phyloP scores from a whole-genome alignment of 2,113 vertebrate genomes.

The Numenius arquata region DNA sequence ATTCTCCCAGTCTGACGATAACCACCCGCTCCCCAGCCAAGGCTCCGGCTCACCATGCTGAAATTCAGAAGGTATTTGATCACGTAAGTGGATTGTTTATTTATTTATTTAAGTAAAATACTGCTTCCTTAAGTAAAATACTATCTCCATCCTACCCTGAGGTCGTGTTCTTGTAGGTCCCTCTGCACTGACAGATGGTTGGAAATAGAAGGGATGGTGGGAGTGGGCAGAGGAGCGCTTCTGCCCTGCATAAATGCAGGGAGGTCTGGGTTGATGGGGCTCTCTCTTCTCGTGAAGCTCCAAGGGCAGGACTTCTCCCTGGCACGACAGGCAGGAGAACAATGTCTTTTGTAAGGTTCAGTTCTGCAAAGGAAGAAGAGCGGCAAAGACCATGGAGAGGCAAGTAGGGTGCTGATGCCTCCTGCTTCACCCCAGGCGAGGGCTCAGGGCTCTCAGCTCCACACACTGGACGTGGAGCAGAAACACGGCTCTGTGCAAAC shows the following conservation, averaged over 20 bases:
- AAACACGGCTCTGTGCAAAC: fast-evolving
- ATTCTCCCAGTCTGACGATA: not conserved
- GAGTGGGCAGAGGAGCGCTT: not conserved
- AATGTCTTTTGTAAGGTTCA: not conserved
- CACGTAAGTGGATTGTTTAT: conserved; percentile 21
- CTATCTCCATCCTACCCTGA: not conserved
- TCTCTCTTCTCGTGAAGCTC: not conserved
- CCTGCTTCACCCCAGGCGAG: fast-evolving
- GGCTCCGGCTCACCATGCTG: conserved; percentile 51
- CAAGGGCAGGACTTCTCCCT: not conserved
- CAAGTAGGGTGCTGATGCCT: not conserved
- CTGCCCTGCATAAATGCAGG: fast-evolving
- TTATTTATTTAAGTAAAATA: not conserved
- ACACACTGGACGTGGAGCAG: not conserved
- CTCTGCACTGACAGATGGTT: not conserved
- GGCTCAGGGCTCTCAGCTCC: not conserved
- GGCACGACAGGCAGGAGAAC: not conserved
- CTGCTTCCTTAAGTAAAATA: not conserved
- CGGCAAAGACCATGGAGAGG: not conserved
- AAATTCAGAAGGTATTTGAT: conserved; percentile 41
- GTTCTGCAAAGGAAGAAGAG: not conserved
- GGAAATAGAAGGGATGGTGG: not conserved
- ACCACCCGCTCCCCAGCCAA: not conserved
- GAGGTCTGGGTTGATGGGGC: not conserved
- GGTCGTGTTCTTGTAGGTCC: not conserved